A percentile compares a stretch with the other conserved stretches of the same genome.
Evolutionary conservation across 2,888 invertebrate genomes (phyloP).

Genomic region (Cephus spinipes): DNA sequence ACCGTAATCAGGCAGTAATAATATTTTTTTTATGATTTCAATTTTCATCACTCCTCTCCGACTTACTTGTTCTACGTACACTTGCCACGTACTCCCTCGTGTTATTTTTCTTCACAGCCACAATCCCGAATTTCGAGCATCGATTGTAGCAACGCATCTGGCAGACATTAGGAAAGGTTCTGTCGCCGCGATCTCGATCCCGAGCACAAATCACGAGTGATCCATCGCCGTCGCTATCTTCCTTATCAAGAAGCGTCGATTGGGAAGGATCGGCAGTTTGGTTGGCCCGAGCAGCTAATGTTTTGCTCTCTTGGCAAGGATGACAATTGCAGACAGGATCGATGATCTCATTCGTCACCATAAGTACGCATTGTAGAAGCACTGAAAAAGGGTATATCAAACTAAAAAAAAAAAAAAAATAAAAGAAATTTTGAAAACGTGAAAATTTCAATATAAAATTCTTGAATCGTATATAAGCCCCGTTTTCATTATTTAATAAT

Average conservation of each 20-base stretch:
- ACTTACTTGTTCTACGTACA: constrained; percentile 53
- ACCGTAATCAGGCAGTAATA: not conserved
- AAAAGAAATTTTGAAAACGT: not conserved
- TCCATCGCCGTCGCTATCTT: constrained; percentile 51
- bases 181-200: constrained; percentile 51
- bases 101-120: constrained; percentile 28
- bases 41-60: not conserved
- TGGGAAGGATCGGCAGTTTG: constrained; percentile 17
- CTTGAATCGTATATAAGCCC: too few species aligned
- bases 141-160: constrained; percentile 59
- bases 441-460: too few species aligned
- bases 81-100: constrained; percentile 29
- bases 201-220: constrained; percentile 57
- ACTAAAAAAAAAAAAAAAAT: not conserved
- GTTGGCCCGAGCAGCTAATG: constrained; percentile 39
- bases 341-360: not conserved
- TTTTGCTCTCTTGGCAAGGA: constrained; percentile 41
- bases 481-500: not conserved
- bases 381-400: not conserved
- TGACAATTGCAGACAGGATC: constrained; percentile 44
- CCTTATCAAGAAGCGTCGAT: constrained; percentile 26
- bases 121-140: constrained; percentile 47
- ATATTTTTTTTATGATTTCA: not conserved
- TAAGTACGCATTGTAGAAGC: not conserved
- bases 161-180: constrained; percentile 56